Evolutionary conservation across 2,113 vertebrate genomes (phyloP), one percentile per base, ranked within the genome.

Genomic region (Phodopus roborovskii): DNA sequence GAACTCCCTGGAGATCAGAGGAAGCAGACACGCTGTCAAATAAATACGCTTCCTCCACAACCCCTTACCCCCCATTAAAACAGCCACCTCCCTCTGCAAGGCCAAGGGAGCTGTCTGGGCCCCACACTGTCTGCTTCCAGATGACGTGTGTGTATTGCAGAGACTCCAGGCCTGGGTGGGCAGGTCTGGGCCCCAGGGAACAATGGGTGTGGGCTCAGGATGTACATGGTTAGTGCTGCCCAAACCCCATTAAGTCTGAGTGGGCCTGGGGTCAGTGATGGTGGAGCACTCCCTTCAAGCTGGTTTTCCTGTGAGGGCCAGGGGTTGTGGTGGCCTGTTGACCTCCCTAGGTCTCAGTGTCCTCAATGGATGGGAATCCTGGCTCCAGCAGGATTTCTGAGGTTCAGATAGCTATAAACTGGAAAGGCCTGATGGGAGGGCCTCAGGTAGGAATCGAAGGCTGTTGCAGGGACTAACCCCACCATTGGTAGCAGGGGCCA

Each of bases 1-100:
- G 64, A 79, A 62, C 95, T 97, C 91, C 91, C 84, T 75, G n/a
- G 82, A 92, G 96, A 89, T 87, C 70, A 64, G 94, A 96, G 79
- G 79, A 90, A 77, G 92, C 53, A 91, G 96, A 85, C n/a, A 0
- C 68, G 33, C 77, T 75, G 84, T 92, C 88, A 94, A 53, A 74
- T 56, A 48, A 86, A 84, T 64, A 45, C 58, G 82, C 56, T 62
- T 88, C 87, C 88, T 86, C 33, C 66, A n/a, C 2, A 42, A 22
- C 7, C 39, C 48, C 24, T 33, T 48, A 2, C 36, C 60, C 28
- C 68, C 53, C 39, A n/a, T n/a, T 86, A n/a, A 89, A 68, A 60
- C 73, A n/a, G 48, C 53, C 91, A 62, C 15, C 77, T 68, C 73
- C 33, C 39, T 48, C 68, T 92, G 62, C 48, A 60, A 83, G 93